Evolutionary conservation across 2,888 invertebrate species (phyloP).

Genomic region (Temnothorax unifasciatus): DNA sequence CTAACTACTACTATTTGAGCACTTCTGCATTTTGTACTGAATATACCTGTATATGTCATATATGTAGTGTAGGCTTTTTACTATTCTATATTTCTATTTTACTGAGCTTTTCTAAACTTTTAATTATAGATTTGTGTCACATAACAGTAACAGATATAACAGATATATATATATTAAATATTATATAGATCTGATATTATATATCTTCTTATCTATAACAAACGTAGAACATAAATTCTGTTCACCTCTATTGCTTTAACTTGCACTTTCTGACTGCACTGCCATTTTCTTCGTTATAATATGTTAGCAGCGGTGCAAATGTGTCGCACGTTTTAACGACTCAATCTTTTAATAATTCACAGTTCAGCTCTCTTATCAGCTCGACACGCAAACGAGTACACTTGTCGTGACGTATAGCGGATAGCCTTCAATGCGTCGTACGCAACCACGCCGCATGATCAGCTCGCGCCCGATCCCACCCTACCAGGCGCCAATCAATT

Average conservation of each 20-base stretch:
- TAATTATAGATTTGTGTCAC: neutral
- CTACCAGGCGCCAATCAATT: constrained; percentile 49
- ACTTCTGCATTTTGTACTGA: constrained; percentile 46
- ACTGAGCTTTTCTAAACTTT: neutral
- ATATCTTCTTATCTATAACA: neutral
- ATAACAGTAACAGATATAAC: constrained; percentile 6
- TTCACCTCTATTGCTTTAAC: neutral
- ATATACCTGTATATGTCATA: neutral
- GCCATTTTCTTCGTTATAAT: neutral
- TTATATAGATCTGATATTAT: neutral
- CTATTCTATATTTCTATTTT: neutral
- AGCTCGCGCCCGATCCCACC: constrained; percentile 34
- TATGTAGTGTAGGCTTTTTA: neutral
- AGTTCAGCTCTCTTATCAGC: constrained; percentile 10
- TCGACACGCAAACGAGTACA: constrained; percentile 8
- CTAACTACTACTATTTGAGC: constrained; percentile 26
- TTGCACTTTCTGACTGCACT: constrained; percentile 2
- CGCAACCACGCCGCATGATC: constrained; percentile 46
- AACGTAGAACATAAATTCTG: neutral
- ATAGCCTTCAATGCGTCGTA: constrained; percentile 23
- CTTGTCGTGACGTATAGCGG: constrained; percentile 4
- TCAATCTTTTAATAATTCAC: constrained; percentile 8
- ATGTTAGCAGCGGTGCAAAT: neutral
- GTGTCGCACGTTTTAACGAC: neutral
- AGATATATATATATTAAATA: neutral